phyloP scores from a whole-genome alignment of 2,888 invertebrate genomes.

The Phortica magna region DNA sequence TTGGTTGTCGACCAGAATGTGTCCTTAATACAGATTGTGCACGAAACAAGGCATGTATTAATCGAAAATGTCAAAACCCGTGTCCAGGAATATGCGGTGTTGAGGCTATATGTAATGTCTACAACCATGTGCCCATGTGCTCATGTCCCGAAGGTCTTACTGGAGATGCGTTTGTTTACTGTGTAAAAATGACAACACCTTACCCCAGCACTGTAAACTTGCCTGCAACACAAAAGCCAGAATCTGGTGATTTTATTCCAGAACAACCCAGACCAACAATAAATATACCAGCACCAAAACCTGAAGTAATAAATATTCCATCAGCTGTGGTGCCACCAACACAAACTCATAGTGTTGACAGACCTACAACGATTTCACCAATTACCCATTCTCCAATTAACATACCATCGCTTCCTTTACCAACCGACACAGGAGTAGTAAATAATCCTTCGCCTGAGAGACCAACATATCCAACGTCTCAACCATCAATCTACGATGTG shows the following conservation, averaged over 20 bases:
- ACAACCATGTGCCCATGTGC: conserved; percentile 88
- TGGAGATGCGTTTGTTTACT: conserved; percentile 86
- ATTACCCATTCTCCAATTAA: conserved; percentile 34
- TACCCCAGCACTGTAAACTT: not conserved
- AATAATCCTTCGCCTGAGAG: conserved; percentile 46
- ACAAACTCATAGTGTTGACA: conserved; percentile 45
- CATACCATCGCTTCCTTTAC: conserved; percentile 15
- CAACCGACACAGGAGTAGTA: conserved; percentile 37
- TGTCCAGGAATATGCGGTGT: conserved; percentile 88
- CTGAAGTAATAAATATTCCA: conserved; percentile 43
- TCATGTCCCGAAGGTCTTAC: conserved; percentile 84
- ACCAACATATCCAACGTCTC: conserved; percentile 45
- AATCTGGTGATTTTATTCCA: not conserved
- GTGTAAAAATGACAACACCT: conserved; percentile 79
- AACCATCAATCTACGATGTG: conserved; percentile 37
- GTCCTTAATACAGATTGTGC: conserved; percentile 86
- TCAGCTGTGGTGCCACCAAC: conserved; percentile 57
- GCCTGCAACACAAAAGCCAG: not conserved
- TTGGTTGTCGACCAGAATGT: conserved; percentile 86
- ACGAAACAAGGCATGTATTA: conserved; percentile 84
- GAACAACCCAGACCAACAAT: not conserved
- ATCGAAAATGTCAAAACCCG: conserved; percentile 85
- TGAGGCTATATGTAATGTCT: conserved; percentile 85
- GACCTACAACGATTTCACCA: conserved; percentile 47
- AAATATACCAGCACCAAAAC: conserved; percentile 26